Evolutionary conservation across 2,113 vertebrate genomes (phyloP).

Genomic region (Bothrops jararaca): DNA sequence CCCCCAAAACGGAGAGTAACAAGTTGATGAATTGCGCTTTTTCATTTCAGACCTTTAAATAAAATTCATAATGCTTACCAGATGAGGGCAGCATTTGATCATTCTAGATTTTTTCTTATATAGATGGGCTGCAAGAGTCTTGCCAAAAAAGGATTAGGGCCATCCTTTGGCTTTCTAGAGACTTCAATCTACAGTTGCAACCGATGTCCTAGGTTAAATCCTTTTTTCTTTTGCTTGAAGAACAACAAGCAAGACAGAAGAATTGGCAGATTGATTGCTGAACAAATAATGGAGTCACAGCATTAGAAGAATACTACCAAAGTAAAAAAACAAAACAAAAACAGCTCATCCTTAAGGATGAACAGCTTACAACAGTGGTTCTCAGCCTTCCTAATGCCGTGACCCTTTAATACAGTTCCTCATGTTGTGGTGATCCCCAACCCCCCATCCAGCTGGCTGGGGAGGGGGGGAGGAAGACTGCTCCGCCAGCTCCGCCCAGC

Average conservation of each 20-base stretch:
- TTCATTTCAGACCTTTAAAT: neutral
- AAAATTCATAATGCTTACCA: neutral
- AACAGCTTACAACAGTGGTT: neutral
- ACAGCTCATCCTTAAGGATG: neutral
- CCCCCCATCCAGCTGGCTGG: too few species aligned
- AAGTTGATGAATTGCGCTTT: neutral
- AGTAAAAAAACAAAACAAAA: neutral
- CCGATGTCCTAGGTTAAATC: fast-evolving
- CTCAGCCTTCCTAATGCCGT: too few species aligned
- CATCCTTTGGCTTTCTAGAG: fast-evolving
- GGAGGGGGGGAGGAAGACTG: too few species aligned
- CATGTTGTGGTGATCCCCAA: too few species aligned
- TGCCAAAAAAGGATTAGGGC: neutral
- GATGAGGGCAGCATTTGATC: conserved; percentile 63
- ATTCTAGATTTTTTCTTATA: neutral
- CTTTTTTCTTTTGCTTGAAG: fast-evolving
- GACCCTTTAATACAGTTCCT: too few species aligned
- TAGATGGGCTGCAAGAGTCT: neutral
- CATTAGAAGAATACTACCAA: neutral
- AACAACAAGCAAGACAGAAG: fast-evolving
- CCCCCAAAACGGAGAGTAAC: neutral
- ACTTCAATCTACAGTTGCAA: fast-evolving
- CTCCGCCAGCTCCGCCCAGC: too few species aligned
- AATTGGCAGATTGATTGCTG: neutral
- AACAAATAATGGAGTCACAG: neutral